Base-by-base conservation (phyloP, 2,797 vertebrate genomes). In the Sebastiscus albofasciatus region DNA sequence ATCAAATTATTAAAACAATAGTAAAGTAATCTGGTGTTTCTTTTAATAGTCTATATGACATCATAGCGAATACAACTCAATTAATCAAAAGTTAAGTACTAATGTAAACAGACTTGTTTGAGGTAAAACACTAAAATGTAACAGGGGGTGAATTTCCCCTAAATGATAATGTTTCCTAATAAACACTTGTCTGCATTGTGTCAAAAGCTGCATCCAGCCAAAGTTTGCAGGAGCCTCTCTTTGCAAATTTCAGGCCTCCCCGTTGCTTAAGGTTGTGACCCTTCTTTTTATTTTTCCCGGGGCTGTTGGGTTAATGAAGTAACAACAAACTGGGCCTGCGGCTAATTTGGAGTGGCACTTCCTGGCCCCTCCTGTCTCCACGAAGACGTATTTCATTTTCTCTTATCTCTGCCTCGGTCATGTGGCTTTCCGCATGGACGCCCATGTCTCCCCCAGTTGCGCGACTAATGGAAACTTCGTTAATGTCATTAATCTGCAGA, bases 311-410 rank as follows among this genome's bases (percentile, higher is more conserved):
- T 97, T 98, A 98, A 98, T 97, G 96, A 98, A 98, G 96, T 97
- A 95, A 97, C 97, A 97, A 97, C 97, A 97, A 98, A 97, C 96
- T 95, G 94, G 95, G 95, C 96, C 96, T 91, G 94, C 95, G 92
- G 97, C 97, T 99, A 98, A 99, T 99, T 98, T 98, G 96, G 97
- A 98, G 97, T 98, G 98, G 98, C 97, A 96, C 97, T 98, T 99
- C 98, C 97, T 99, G 97, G 95, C 96, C 96, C 96, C 97, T 96
- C 94, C 95, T 96, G 97, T 96, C 97, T 94, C 96, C 89, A 89
- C 95, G 91, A 97, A 98, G 97, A 97, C 97, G 96, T 96, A 97
- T 98, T 98, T 98, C 97, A 97, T 98, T 97, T 98, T 96, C 96
- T 96, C 97, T 97, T 98, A 99, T 99, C 97, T 99, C 96, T 96